phyloP scores from a whole-genome alignment of 2,113 vertebrate species.

The Phylloscopus trochiloides region DNA sequence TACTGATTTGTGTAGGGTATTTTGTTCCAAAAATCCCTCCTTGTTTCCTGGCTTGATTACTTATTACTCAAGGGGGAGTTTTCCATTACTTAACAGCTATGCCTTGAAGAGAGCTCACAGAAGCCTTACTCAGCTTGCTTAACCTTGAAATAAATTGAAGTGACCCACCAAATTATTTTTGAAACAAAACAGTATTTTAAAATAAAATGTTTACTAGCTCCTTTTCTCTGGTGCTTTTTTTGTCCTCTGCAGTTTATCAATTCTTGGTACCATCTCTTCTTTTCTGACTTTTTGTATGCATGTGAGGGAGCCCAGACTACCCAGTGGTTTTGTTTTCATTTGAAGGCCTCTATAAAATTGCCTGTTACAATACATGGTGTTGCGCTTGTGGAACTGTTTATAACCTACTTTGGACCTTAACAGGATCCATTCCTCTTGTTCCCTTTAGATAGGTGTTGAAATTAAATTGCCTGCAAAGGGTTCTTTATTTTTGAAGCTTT shows the following conservation, averaged over 20 bases:
- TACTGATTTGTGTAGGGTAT: not conserved
- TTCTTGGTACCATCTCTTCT: not conserved
- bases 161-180: not conserved
- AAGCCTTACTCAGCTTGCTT: not conserved
- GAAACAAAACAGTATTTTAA: not conserved
- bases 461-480: not conserved
- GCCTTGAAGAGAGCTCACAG: not conserved
- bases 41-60: not conserved
- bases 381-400: constrained; percentile 42
- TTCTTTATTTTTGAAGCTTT: not conserved
- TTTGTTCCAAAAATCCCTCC: constrained; percentile 7
- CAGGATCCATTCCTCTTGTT: not conserved
- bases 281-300: not conserved
- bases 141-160: not conserved
- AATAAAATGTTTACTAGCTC: not conserved
- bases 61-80: not conserved
- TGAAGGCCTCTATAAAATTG: constrained; percentile 8
- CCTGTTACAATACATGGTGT: not conserved
- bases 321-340: constrained; percentile 29
- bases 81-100: not conserved
- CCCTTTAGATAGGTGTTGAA: not conserved
- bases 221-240: not conserved
- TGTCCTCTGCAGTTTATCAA: not conserved
- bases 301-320: not conserved
- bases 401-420: constrained; percentile 60